Base-by-base conservation (phyloP, 2,797 vertebrate genomes). In the Macropodus opercularis region DNA sequence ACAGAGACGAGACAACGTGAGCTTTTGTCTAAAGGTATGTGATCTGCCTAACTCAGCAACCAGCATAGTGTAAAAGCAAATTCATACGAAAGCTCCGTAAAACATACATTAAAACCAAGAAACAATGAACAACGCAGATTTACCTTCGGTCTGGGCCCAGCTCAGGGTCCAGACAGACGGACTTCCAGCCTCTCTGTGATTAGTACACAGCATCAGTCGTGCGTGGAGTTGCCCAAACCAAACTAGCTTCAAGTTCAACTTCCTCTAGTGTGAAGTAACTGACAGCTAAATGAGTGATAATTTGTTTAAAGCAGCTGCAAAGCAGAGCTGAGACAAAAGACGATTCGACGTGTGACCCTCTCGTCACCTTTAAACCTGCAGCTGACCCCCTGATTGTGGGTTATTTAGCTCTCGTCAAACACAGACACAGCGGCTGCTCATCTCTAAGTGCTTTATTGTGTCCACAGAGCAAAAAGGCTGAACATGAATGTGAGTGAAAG, bases 131-230 rank as follows among this genome's bases (percentile, higher is more conserved):
- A 0, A 32, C 5, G 17, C 35, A 21, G 29, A 13, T 12, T 51
- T 32, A 43, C 44, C 53, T 43, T 6, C 7, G n/a, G n/a, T n/a
- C n/a, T n/a, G 69, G 57, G 26, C 58, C 56, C 69, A 40, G 52
- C 63, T 49, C 60, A 21, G 75, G 71, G 72, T 79, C 75, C 60
- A 43, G 50, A 72, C 79, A 84, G 76, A 82, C 75, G 79, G 80
- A 84, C 59, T 23, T 18, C 26, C 42, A 26, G 43, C 43, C 35
- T 54, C 31, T 61, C 44, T 68, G 44, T 43, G 15, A 80, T 84
- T 87, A 83, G 60, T 69, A 67, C 79, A 73, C 59, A 72, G 47
- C 69, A 75, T 69, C 65, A 39, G 57, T 26, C 58, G 46, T 35
- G 60, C 11, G 40, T 59, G 55, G 58, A 66, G 74, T 72, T 65